A percentile compares a stretch with the other conserved stretches of the same genome.
phyloP scores from a whole-genome alignment of 2,113 vertebrate species.

The Oryzias celebensis region DNA sequence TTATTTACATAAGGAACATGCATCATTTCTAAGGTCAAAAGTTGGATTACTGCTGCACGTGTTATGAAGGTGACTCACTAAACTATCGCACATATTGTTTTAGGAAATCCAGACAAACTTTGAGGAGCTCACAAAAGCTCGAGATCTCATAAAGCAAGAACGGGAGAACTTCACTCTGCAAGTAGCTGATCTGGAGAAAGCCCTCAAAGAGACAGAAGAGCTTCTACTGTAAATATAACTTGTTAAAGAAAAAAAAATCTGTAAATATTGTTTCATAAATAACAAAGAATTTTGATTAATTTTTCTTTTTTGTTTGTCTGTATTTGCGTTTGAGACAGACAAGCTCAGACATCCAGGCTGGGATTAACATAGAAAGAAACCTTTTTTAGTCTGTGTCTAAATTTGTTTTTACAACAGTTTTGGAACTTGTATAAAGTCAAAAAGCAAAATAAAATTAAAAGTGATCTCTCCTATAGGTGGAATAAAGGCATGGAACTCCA shows the following conservation, averaged over 20 bases:
- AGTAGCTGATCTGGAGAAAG: slow-evolving; percentile 62
- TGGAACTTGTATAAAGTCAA: too few relatives aligned
- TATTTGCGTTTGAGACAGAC: too few relatives aligned
- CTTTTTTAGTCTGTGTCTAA: too few relatives aligned
- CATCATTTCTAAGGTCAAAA: background rate
- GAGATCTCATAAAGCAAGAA: slow-evolving; percentile 60
- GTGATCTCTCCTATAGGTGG: too few relatives aligned
- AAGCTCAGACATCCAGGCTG: too few relatives aligned
- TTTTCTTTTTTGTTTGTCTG: too few relatives aligned
- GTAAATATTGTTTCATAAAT: background rate
- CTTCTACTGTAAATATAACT: slow-evolving; percentile 23
- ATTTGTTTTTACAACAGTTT: too few relatives aligned
- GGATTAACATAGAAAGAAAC: too few relatives aligned
- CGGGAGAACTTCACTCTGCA: slow-evolving; percentile 62
- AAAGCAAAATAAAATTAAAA: too few relatives aligned
- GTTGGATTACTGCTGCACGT: background rate
- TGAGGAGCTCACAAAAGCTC: slow-evolving; percentile 47
- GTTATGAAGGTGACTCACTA: background rate
- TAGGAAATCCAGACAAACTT: slow-evolving; percentile 70
- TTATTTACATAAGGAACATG: too few relatives aligned
- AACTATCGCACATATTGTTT: background rate
- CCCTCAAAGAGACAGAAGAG: slow-evolving; percentile 67
- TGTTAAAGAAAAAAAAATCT: background rate
- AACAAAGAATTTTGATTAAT: too few relatives aligned
- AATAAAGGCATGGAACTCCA: too few relatives aligned